phyloP scores from a whole-genome alignment of 2,888 invertebrate species.

The Cerceris rybyensis region DNA sequence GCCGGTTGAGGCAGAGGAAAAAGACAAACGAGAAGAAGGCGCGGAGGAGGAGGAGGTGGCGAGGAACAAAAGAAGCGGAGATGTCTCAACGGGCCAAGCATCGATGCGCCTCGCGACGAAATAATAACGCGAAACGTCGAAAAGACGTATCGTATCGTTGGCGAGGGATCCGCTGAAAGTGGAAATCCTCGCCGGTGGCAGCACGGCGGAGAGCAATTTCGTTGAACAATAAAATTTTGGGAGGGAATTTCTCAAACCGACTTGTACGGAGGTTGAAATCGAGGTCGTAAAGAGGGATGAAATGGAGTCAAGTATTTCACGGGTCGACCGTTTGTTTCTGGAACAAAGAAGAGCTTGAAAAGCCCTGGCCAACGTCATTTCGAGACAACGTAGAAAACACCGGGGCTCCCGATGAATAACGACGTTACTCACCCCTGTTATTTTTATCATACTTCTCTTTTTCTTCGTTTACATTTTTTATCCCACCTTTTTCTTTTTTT shows the following conservation, averaged over 20 bases:
- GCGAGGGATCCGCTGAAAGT: neutral
- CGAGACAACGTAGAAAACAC: constrained; percentile 56
- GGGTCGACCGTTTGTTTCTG: constrained; percentile 65
- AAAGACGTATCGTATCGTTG: neutral
- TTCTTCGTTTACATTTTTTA: neutral
- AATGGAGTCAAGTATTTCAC: constrained; percentile 64
- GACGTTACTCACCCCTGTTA: constrained; percentile 51
- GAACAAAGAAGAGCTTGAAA: constrained; percentile 58
- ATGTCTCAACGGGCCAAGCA: neutral
- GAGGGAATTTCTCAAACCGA: constrained; percentile 58
- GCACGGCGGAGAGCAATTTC: constrained; percentile 46
- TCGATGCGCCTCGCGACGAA: neutral
- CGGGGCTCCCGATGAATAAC: constrained; percentile 54
- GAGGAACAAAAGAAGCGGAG: neutral
- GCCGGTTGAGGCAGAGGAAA: no score
- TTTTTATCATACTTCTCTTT: constrained; percentile 38
- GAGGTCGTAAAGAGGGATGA: constrained; percentile 54
- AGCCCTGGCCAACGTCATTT: constrained; percentile 56
- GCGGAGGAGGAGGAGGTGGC: neutral
- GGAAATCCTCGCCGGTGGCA: constrained; percentile 12
- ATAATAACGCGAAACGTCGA: neutral
- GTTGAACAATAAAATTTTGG: constrained; percentile 59
- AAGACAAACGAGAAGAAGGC: neutral
- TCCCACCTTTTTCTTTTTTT: neutral
- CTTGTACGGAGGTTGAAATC: constrained; percentile 46